Evolutionary conservation across 2,113 vertebrate species (phyloP), one percentile per base, ranked within the genome.

Genomic region (Zapus hudsonius): DNA sequence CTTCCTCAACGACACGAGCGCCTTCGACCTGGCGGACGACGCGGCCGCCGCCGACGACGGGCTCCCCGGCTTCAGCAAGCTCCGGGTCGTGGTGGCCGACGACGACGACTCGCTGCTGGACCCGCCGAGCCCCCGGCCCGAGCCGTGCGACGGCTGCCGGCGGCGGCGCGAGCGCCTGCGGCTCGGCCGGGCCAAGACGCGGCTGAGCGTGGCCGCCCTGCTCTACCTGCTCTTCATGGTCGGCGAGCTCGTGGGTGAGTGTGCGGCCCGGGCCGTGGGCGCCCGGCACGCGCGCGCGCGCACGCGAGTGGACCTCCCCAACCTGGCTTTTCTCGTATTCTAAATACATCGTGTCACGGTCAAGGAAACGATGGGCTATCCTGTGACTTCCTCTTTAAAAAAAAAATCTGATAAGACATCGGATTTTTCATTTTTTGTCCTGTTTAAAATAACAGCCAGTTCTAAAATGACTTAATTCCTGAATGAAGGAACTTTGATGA

Each of bases 161-260:
- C 96, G 88, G 91, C 98, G 96, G 96, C 97, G 97, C 52, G 99
- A 99, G 94, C 86, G 44, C 12, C 91, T 96, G 57, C 98, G 96
- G 82, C 98, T 98, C 95, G 97, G 96, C 87, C 98, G 73, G 78
- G 99, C 99, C 96, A 99, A 99, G 97, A 98, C 97, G 97, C 98
- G 98, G 74, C 96, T 99, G 33, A 91, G 95, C 55, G 80, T 98
- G 0, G 99, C 99, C 0, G 99, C 99, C 0, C 13, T 98, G n/a
- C 98, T 99, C 0, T 99, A 99, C 94, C 98, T 99, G 23, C 97
- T 99, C 44, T 99, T 99, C 96, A 99, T 99, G 99, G 97, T 98
- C 0, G 99, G 98, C 17, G 99, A 99, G 96, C 98, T 99, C 29
- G 92, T 99, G 93, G 99, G 99, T 99, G 98, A 99, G 98, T 63